A percentile compares a stretch with the other conserved stretches of the same genome.
Evolutionary conservation across 2,888 invertebrate species (phyloP).

Genomic region (Ethmia dodecea): DNA sequence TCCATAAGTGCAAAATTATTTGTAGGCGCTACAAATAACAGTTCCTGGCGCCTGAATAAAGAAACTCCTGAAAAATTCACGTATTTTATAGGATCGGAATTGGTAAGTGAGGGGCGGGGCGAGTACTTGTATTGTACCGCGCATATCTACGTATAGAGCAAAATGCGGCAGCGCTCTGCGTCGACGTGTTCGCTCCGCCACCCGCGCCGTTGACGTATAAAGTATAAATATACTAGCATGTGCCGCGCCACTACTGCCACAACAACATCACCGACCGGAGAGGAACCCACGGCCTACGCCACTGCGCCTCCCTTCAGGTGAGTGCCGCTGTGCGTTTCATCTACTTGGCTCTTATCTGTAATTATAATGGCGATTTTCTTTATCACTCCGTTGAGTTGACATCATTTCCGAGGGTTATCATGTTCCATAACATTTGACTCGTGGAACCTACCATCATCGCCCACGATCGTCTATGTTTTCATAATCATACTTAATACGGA

Average conservation of each 20-base stretch:
- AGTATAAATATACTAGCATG: constrained; percentile 50
- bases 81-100: no score
- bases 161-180: constrained; percentile 65
- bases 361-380: constrained; percentile 27
- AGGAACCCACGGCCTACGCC: constrained; percentile 21
- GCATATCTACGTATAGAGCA: constrained; percentile 56
- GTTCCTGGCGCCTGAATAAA: no score
- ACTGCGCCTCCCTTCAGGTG: constrained; percentile 37
- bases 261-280: constrained; percentile 27
- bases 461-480: no score
- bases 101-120: constrained; percentile 20
- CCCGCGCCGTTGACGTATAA: constrained; percentile 31
- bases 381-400: constrained; percentile 31
- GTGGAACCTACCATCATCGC: no score
- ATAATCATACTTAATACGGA: no score
- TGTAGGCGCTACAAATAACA: no score
- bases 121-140: constrained; percentile 31
- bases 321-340: constrained; percentile 48
- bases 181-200: constrained; percentile 52
- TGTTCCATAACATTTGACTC: constrained; percentile 31
- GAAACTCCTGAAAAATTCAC: no score
- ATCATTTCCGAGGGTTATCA: constrained; percentile 33
- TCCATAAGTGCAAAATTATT: no score
- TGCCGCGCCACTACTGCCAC: constrained; percentile 33
- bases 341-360: constrained; percentile 10